A percentile compares a stretch with the other conserved stretches of the same genome.
These are phyloP conservation scores for Lepetodrilus schrolli DNA, from an alignment of 2,888 invertebrate genomes.

Conservation along the genomic window DNA sequence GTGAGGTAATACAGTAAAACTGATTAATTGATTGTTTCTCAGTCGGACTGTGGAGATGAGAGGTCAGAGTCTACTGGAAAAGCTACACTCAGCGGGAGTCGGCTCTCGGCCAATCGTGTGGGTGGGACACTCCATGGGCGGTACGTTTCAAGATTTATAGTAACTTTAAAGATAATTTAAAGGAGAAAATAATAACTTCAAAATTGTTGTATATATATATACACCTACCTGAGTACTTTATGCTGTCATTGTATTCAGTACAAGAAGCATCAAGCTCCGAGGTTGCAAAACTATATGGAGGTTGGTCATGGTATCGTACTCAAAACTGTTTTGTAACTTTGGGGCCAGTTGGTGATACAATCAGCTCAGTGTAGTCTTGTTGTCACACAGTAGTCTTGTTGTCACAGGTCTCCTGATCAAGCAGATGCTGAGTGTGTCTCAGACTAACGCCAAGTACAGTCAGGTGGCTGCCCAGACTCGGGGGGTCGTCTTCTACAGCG, in stretches of 20 bases:
- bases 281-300: too few relatives aligned
- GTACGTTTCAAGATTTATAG: conserved; percentile 49
- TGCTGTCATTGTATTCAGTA: too few relatives aligned
- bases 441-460: conserved; percentile 76
- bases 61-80: conserved; percentile 76
- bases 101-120: conserved; percentile 90
- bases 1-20: too few relatives aligned
- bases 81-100: conserved; percentile 84
- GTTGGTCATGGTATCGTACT: too few relatives aligned
- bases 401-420: conserved; percentile 85
- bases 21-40: background rate
- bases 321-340: too few relatives aligned
- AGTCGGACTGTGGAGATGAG: conserved; percentile 63
- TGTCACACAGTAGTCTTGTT: too few relatives aligned
- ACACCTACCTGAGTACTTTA: too few relatives aligned
- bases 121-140: conserved; percentile 97
- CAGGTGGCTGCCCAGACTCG: conserved; percentile 84
- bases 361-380: too few relatives aligned
- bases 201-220: too few relatives aligned
- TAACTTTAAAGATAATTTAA: background rate
- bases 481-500: conserved; percentile 90
- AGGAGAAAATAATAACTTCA: too few relatives aligned
- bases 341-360: too few relatives aligned
- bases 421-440: conserved; percentile 81
- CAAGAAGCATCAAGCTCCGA: too few relatives aligned